These are phyloP conservation scores for Nasonia vitripennis DNA, from an alignment of 1,140 invertebrate species.

Conservation along the genomic window DNA sequence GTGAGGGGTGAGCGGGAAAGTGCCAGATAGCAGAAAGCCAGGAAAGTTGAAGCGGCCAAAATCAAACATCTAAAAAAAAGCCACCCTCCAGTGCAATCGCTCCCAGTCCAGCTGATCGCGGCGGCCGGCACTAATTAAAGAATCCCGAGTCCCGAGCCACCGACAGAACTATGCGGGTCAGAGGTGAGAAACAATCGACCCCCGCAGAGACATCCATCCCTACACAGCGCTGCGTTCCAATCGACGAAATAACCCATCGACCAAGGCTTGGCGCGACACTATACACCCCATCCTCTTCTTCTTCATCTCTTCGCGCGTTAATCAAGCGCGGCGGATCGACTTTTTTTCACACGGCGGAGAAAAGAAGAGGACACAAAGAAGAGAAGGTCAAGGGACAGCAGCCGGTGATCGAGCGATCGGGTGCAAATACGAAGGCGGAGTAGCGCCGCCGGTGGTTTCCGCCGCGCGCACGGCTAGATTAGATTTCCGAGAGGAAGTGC, in stretches of 20 bases:
- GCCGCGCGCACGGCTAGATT: conserved; percentile 59
- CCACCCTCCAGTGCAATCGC: neutral
- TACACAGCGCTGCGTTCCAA: neutral
- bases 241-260: conserved; percentile 34
- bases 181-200: conserved; percentile 39
- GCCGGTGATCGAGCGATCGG: conserved; percentile 61
- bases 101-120: conserved; percentile 7
- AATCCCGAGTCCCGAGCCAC: neutral
- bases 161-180: neutral
- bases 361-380: conserved; percentile 49
- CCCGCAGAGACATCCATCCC: neutral
- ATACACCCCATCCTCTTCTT: neutral
- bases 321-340: conserved; percentile 56
- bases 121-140: conserved; percentile 30
- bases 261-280: neutral
- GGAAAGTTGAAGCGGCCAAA: no score
- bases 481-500: conserved; percentile 60
- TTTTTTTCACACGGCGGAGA: conserved; percentile 59
- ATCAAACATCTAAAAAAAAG: neutral
- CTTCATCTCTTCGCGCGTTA: conserved; percentile 53
- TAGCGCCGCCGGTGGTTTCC: conserved; percentile 17
- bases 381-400: conserved; percentile 37
- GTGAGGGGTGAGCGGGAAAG: no score
- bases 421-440: conserved; percentile 43
- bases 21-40: no score